These are phyloP conservation scores for Tigriopus japonicus DNA, from an alignment of 1,140 invertebrate species.

Conservation along the genomic window DNA sequence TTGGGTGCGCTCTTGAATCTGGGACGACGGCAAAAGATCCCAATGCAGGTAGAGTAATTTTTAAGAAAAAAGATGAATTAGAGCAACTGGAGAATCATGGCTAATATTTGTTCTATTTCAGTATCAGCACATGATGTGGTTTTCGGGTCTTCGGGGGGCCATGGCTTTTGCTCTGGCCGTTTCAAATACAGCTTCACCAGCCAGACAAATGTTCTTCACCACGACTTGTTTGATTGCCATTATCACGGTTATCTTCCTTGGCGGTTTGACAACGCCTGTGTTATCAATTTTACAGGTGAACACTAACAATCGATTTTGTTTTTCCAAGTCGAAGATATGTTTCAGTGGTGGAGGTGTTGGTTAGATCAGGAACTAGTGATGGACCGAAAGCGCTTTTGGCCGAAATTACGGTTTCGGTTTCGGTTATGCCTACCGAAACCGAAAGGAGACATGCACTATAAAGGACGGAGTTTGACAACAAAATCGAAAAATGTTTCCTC, in stretches of 20 bases:
- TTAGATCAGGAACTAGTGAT: too few relatives aligned
- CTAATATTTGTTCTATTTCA: conserved; percentile 40
- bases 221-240: conserved; percentile 92
- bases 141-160: conserved; percentile 84
- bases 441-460: too few relatives aligned
- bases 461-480: too few relatives aligned
- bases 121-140: conserved; percentile 98
- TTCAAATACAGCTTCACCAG: conserved; percentile 77
- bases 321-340: background rate
- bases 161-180: conserved; percentile 96
- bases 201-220: conserved; percentile 77
- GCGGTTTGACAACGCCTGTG: conserved; percentile 69
- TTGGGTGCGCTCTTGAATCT: conserved; percentile 84
- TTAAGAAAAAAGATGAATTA: too few relatives aligned
- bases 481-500: too few relatives aligned
- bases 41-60: too few relatives aligned
- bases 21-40: too few relatives aligned
- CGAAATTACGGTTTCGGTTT: too few relatives aligned
- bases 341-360: background rate
- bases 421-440: too few relatives aligned
- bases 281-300: conserved; percentile 77
- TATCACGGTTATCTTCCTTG: conserved; percentile 80
- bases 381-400: too few relatives aligned
- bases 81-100: too few relatives aligned
- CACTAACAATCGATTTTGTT: conserved; percentile 33